Evolutionary conservation across 2,888 invertebrate species (phyloP).

Genomic region (Drosophila meridionalis): DNA sequence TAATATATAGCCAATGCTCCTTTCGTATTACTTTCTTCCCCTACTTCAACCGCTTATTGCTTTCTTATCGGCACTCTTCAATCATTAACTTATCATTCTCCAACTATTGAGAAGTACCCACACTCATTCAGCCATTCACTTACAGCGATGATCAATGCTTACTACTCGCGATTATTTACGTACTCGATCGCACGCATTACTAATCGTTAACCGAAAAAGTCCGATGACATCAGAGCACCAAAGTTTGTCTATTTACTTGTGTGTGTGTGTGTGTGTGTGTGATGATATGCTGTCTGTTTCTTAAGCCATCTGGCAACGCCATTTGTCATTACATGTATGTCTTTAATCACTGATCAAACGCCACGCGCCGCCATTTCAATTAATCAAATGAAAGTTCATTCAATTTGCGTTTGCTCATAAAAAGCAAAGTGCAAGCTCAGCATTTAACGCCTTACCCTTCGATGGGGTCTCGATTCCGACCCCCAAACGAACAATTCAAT

Average conservation of each 20-base stretch:
- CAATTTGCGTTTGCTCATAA: slow-evolving; percentile 7
- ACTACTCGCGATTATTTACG: slow-evolving; percentile 8
- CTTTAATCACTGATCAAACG: slow-evolving; percentile 32
- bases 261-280: not conserved
- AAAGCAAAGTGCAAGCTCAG: slow-evolving; percentile 21
- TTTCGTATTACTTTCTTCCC: not conserved
- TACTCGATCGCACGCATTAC: slow-evolving; percentile 4
- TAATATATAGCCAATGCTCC: not conserved
- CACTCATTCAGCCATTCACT: not conserved
- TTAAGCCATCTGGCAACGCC: slow-evolving; percentile 36
- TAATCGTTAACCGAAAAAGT: slow-evolving; percentile 14
- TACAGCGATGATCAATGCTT: not conserved
- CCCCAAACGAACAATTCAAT: not conserved
- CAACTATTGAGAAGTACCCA: not conserved
- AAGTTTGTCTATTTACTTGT: slow-evolving; percentile 14
- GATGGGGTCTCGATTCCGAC: not conserved
- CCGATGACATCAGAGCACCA: slow-evolving; percentile 48
- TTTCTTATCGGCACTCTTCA: not conserved
- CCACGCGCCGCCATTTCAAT: slow-evolving; percentile 31
- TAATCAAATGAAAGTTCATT: slow-evolving; percentile 35
- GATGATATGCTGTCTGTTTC: not conserved
- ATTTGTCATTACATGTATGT: slow-evolving; percentile 13
- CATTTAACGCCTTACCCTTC: not conserved
- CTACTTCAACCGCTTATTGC: not conserved
- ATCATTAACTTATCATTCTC: not conserved